Percentiles rank a stretch among this genome's conserved stretches.
Conservation (phyloP, 2,113 vertebrate species). For the Podilymbus podiceps region DNA sequence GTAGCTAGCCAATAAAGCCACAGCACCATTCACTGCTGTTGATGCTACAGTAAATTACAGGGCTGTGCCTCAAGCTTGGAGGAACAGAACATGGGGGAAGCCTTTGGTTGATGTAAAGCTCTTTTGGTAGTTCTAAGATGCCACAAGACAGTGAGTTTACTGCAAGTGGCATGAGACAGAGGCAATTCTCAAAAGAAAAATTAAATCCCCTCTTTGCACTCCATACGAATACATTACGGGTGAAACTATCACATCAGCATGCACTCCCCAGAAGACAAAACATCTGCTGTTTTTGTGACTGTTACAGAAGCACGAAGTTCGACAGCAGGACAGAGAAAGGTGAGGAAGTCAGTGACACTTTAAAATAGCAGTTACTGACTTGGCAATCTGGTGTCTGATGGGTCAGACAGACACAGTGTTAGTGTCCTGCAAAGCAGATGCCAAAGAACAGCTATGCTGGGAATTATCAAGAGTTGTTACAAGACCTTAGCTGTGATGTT, state of each 20-base stretch:
- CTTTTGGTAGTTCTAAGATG: neutral
- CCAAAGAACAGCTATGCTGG: neutral
- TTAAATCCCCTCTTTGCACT: neutral
- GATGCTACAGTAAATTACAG: neutral
- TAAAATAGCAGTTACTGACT: neutral
- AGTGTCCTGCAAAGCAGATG: neutral
- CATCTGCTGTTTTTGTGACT: neutral
- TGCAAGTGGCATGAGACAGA: neutral
- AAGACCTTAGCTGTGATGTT: neutral
- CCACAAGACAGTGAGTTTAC: neutral
- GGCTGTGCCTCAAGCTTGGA: neutral
- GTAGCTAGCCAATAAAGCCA: neutral
- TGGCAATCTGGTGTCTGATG: neutral
- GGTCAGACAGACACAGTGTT: neutral
- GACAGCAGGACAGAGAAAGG: neutral
- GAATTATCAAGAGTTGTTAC: neutral
- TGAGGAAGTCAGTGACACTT: neutral
- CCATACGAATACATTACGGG: neutral
- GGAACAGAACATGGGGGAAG: neutral
- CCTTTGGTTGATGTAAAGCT: neutral
- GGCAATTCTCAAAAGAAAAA: neutral
- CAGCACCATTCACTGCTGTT: neutral
- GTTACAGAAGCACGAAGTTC: neutral
- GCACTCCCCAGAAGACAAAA: neutral
- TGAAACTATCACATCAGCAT: neutral